Evolutionary conservation across 2,797 vertebrate species (phyloP).

Genomic region (Gymnoscopelus microlampas): DNA sequence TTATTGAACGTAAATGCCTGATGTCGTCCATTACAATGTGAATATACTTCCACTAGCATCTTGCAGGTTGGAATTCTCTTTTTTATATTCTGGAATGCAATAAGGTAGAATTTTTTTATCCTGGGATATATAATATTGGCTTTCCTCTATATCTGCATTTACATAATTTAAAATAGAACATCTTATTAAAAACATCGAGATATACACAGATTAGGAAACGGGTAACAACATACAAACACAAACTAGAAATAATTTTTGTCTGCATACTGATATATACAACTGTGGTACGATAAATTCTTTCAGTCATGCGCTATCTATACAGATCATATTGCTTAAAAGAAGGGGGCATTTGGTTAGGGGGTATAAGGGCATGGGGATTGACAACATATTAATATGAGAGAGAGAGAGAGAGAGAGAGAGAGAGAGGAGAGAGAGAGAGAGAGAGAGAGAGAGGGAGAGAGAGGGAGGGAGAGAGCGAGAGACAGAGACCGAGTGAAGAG

Average conservation of each 20-base stretch:
- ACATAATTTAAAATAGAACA: constrained; percentile 99
- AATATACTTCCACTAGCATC: constrained; percentile 89
- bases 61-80: constrained; percentile 84
- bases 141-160: constrained; percentile 97
- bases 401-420: constrained; percentile 20
- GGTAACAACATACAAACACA: constrained; percentile 99
- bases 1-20: constrained; percentile 87
- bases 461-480: background rate
- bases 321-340: constrained; percentile 99
- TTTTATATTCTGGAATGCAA: constrained; percentile 90
- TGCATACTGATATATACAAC: constrained; percentile 99
- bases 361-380: constrained; percentile 73
- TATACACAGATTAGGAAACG: constrained; percentile 99
- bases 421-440: background rate
- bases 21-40: constrained; percentile 92
- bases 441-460: background rate
- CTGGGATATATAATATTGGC: constrained; percentile 89
- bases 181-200: constrained; percentile 99
- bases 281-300: constrained; percentile 97
- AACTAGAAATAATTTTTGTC: constrained; percentile 98
- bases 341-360: constrained; percentile 89
- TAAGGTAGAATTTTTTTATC: constrained; percentile 93
- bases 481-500: constrained; percentile 16
- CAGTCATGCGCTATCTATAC: constrained; percentile 99
- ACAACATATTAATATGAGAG: constrained; percentile 78